Conservation (phyloP, 2,888 invertebrate species). For the Ptilodon capucinus region DNA sequence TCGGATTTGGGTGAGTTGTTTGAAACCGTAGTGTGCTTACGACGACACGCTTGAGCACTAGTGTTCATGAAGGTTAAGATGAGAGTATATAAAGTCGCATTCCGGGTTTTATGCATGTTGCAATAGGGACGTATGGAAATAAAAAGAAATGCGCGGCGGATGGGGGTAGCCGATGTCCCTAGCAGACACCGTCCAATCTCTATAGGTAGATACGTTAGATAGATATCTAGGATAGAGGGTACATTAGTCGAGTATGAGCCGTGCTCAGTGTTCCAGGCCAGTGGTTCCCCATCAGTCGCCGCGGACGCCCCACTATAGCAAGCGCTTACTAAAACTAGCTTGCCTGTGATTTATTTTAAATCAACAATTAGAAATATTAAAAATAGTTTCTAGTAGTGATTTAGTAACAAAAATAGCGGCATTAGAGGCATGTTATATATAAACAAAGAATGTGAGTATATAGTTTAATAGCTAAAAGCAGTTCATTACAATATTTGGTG, state of each 20-base stretch:
- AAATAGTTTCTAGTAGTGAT: constrained; percentile 23
- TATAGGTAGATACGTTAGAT: constrained; percentile 29
- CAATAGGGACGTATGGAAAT: constrained; percentile 22
- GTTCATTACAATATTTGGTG: not conserved
- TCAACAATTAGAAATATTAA: constrained; percentile 24
- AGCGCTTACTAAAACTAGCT: constrained; percentile 38
- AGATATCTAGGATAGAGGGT: constrained; percentile 37
- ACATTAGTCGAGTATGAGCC: constrained; percentile 47
- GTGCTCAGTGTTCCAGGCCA: constrained; percentile 78
- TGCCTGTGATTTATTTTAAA: constrained; percentile 29
- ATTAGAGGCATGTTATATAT: constrained; percentile 33
- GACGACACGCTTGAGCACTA: constrained; percentile 43
- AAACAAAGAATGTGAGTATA: not conserved
- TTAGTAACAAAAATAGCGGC: constrained; percentile 30
- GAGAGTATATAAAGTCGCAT: constrained; percentile 23
- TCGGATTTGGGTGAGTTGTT: constrained; percentile 72
- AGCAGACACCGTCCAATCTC: constrained; percentile 32
- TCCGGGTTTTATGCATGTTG: constrained; percentile 32
- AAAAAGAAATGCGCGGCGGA: constrained; percentile 16
- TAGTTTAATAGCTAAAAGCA: not conserved
- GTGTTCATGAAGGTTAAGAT: constrained; percentile 7
- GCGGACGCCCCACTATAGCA: constrained; percentile 51
- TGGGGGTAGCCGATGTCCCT: constrained; percentile 18
- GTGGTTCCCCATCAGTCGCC: constrained; percentile 66
- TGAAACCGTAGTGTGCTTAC: constrained; percentile 50